phyloP scores from a whole-genome alignment of 2,797 vertebrate genomes.

The Arnoldichthys spilopterus region DNA sequence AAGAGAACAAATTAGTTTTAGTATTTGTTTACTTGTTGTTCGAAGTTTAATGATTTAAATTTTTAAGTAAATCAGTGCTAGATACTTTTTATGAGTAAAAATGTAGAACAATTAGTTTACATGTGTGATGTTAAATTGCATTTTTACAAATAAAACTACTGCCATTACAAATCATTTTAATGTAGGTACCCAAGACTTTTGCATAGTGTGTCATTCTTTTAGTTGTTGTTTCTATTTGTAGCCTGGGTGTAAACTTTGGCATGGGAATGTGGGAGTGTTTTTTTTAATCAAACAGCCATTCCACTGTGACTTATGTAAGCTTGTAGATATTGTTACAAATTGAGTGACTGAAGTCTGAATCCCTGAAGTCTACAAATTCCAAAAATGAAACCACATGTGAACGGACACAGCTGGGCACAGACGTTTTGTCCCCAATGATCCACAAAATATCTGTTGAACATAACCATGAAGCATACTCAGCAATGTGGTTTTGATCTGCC shows the following conservation, averaged over 20 bases:
- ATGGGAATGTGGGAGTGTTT: background rate
- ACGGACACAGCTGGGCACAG: constrained; percentile 10
- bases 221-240: constrained; percentile 2
- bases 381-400: constrained; percentile 42
- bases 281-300: background rate
- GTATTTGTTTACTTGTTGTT: no score
- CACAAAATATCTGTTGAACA: constrained; percentile 7
- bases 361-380: constrained; percentile 22
- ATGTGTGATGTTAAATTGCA: no score
- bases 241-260: background rate
- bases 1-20: no score
- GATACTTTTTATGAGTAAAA: no score
- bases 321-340: constrained; percentile 24
- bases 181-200: no score
- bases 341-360: constrained; percentile 16
- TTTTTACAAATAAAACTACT: no score
- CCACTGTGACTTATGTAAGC: background rate
- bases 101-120: no score
- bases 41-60: no score
- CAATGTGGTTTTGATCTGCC: constrained; percentile 27
- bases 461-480: constrained; percentile 1
- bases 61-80: no score
- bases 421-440: constrained; percentile 18
- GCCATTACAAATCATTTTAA: no score
- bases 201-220: background rate